These are phyloP conservation scores for Aphelenchoides besseyi DNA, from an alignment of 1,140 invertebrate genomes.

Conservation along the genomic window DNA sequence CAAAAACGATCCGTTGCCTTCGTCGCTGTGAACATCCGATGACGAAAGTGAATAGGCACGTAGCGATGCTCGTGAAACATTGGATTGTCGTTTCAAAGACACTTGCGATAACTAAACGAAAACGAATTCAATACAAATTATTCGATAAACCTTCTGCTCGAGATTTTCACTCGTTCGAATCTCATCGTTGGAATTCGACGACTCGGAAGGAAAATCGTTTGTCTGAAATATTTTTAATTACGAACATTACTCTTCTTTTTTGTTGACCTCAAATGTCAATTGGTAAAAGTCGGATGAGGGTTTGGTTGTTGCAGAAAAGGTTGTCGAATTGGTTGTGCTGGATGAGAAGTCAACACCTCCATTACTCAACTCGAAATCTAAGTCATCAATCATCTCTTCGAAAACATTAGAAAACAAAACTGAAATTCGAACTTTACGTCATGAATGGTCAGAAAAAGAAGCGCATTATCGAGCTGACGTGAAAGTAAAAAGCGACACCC, in stretches of 20 bases:
- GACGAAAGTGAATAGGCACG: not conserved
- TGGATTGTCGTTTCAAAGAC: not conserved
- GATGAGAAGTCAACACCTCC: not conserved
- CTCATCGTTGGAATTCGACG: too few relatives aligned
- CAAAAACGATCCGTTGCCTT: not conserved
- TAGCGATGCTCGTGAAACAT: not conserved
- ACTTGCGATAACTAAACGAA: not conserved
- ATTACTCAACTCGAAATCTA: not conserved
- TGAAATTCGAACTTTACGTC: not conserved
- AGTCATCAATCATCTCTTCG: not conserved
- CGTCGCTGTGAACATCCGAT: not conserved
- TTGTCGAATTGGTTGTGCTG: not conserved
- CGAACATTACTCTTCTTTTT: not conserved
- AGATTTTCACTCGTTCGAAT: too few relatives aligned
- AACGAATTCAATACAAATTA: not conserved
- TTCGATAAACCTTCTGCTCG: too few relatives aligned
- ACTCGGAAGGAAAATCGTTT: too few relatives aligned
- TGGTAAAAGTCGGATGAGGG: not conserved
- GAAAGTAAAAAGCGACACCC: not conserved
- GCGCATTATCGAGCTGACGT: not conserved
- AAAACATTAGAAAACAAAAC: not conserved
- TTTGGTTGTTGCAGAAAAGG: too few relatives aligned
- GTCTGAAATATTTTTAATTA: too few relatives aligned
- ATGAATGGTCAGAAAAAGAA: not conserved
- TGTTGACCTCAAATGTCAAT: conserved; percentile 2